These are phyloP conservation scores for Actenoides hombroni DNA, from an alignment of 2,113 vertebrate species.

Conservation along the genomic window DNA sequence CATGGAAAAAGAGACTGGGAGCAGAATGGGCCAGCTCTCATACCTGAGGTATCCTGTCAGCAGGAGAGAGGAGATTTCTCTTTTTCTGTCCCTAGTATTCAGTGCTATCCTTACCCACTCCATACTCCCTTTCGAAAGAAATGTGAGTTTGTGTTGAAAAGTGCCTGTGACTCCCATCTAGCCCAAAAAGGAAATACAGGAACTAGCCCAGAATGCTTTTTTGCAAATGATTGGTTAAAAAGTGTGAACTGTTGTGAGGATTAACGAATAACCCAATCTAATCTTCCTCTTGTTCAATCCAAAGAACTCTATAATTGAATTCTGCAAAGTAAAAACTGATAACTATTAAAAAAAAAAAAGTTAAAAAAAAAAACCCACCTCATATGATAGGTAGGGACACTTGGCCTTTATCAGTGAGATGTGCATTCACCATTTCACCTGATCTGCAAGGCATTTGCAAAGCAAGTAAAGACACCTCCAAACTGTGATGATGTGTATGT, in stretches of 20 bases:
- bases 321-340: slow-evolving; percentile 32
- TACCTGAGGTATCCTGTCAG: neutral
- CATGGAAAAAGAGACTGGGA: neutral
- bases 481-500: neutral
- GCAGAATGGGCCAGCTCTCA: neutral
- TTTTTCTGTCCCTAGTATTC: neutral
- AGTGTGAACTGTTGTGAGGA: neutral
- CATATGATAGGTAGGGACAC: neutral
- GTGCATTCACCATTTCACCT: slow-evolving; percentile 35
- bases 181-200: neutral
- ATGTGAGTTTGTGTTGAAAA: neutral
- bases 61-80: neutral
- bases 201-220: neutral
- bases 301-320: slow-evolving; percentile 11
- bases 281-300: slow-evolving; percentile 27
- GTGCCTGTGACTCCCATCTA: neutral
- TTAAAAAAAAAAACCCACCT: neutral
- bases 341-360: neutral
- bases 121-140: neutral
- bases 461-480: slow-evolving; percentile 37
- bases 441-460: slow-evolving; percentile 29
- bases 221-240: neutral
- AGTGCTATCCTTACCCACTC: neutral
- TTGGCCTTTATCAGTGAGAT: slow-evolving; percentile 28
- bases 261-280: slow-evolving; percentile 5